These are phyloP conservation scores for Lasius fuliginosus DNA, from an alignment of 2,888 invertebrate genomes.

Conservation along the genomic window DNA sequence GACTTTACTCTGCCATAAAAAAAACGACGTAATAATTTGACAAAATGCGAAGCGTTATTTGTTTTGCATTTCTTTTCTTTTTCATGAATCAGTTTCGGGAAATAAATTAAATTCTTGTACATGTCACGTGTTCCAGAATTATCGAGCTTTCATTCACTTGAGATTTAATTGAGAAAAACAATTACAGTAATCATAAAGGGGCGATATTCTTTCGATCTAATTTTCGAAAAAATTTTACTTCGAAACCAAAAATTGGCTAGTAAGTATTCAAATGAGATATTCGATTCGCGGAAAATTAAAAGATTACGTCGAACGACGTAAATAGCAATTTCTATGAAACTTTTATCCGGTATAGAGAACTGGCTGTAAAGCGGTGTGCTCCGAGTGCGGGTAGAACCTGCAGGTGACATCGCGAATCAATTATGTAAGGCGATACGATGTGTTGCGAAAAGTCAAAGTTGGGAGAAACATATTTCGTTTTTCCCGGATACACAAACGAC, in stretches of 20 bases:
- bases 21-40: background rate
- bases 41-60: background rate
- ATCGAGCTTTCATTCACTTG: background rate
- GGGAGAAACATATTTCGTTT: background rate
- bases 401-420: slow-evolving; percentile 42
- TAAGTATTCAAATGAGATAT: background rate
- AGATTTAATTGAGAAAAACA: background rate
- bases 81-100: background rate
- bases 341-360: background rate
- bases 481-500: background rate
- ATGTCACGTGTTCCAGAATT: background rate
- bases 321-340: slow-evolving; percentile 3
- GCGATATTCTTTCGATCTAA: background rate
- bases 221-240: background rate
- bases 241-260: background rate
- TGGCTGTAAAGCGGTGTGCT: background rate
- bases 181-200: background rate
- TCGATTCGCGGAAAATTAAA: background rate
- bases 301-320: background rate
- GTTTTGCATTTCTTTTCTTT: background rate
- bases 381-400: background rate
- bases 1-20: background rate
- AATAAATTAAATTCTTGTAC: background rate
- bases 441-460: slow-evolving; percentile 22
- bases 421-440: slow-evolving; percentile 25